phyloP scores from a whole-genome alignment of 2,113 vertebrate genomes.

The Bolborhynchus lineola region DNA sequence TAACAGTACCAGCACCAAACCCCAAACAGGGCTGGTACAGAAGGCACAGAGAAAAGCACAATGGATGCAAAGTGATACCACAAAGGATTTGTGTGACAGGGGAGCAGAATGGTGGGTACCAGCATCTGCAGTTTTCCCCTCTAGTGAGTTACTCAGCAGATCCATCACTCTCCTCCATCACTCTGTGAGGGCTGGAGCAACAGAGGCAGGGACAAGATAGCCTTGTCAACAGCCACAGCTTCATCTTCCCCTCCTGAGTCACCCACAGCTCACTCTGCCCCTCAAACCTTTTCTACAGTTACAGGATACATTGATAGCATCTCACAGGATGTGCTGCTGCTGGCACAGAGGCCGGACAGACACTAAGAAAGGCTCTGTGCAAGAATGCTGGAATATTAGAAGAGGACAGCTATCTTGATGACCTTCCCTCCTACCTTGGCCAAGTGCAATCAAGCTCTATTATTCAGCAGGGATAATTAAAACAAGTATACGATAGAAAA shows the following conservation, averaged over 20 bases:
- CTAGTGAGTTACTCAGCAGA: not conserved
- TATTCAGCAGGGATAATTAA: constrained; percentile 33
- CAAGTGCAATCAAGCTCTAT: not conserved
- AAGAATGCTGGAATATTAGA: not conserved
- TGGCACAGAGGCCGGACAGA: not conserved
- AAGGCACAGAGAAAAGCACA: not conserved
- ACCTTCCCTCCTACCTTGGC: constrained; percentile 44
- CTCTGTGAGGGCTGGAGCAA: not conserved
- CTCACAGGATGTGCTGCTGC: constrained; percentile 37
- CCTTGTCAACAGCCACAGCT: not conserved
- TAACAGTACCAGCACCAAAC: not conserved
- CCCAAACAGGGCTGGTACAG: not conserved
- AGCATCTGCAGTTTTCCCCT: not conserved
- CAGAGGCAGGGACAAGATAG: not conserved
- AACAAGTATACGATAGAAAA: not conserved
- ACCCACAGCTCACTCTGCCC: not conserved
- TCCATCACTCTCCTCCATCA: not conserved
- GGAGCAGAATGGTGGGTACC: not conserved
- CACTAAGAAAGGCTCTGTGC: not conserved
- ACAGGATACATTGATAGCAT: constrained; percentile 37
- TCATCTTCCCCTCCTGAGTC: not conserved
- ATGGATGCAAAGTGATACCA: accelerated
- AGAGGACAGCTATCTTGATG: constrained; percentile 42
- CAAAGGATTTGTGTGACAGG: accelerated
- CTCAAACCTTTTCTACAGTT: not conserved